Percentiles rank a stretch among this genome's conserved stretches.
Evolutionary conservation across 2,113 vertebrate species (phyloP).

Genomic region (Otocyon megalotis): DNA sequence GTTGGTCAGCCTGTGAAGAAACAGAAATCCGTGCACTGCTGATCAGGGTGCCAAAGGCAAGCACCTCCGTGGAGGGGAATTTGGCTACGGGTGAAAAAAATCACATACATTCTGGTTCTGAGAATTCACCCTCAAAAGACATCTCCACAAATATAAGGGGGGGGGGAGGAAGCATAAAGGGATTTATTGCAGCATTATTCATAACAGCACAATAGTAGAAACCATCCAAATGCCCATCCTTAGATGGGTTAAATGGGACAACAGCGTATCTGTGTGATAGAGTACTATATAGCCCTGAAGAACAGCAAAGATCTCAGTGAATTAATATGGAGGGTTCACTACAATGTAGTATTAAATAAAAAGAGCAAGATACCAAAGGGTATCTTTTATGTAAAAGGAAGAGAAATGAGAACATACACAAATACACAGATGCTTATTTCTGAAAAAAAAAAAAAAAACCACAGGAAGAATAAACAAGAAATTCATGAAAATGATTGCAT

Average conservation of each 20-base stretch:
- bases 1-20: background rate
- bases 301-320: background rate
- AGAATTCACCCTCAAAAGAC: background rate
- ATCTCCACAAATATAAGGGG: background rate
- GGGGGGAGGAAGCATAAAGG: background rate
- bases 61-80: background rate
- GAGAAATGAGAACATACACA: background rate
- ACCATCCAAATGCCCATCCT: background rate
- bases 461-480: background rate
- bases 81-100: background rate
- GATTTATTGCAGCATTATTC: background rate
- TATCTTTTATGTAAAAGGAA: background rate
- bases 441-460: background rate
- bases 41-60: background rate
- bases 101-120: background rate
- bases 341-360: background rate
- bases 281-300: background rate
- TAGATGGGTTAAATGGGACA: background rate
- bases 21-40: background rate
- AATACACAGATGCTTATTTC: background rate
- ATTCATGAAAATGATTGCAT: background rate
- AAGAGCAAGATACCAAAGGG: background rate
- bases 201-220: background rate
- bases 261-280: rapidly evolving
- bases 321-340: background rate